Percentiles rank a stretch among this genome's conserved stretches.
Conservation (phyloP, 1,140 invertebrate species). For the Zeugodacus cucurbitae region DNA sequence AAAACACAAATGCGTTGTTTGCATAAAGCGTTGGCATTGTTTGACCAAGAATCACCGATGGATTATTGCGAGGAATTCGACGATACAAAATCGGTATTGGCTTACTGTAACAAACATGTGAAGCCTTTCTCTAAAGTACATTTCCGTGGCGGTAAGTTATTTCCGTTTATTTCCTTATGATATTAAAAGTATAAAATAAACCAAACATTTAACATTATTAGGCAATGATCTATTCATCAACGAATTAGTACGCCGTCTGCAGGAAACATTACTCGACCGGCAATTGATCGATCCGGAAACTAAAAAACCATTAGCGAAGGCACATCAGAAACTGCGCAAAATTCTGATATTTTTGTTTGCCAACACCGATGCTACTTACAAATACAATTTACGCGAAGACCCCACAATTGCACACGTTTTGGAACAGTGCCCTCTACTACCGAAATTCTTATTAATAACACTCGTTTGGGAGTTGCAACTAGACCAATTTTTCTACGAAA, state of each 20-base stretch:
- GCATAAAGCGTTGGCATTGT: conserved; percentile 42
- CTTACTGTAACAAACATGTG: conserved; percentile 46
- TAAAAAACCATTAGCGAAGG: conserved; percentile 28
- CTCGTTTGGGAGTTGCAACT: conserved; percentile 48
- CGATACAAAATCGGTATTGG: conserved; percentile 44
- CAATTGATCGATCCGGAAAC: conserved; percentile 42
- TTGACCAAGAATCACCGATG: conserved; percentile 44
- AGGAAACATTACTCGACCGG: conserved; percentile 44
- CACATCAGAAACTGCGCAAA: conserved; percentile 44
- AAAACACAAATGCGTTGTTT: conserved; percentile 45
- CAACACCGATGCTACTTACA: conserved; percentile 48
- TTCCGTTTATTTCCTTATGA: neutral
- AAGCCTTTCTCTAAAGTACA: conserved; percentile 46
- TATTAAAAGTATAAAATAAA: neutral
- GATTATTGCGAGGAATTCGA: conserved; percentile 50
- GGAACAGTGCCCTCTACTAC: conserved; percentile 46
- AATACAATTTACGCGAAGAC: conserved; percentile 47
- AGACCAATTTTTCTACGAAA: conserved; percentile 48
- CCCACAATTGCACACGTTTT: conserved; percentile 45
- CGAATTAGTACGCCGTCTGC: conserved; percentile 37
- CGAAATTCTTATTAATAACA: conserved; percentile 47
- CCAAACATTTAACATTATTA: conserved; percentile 20
- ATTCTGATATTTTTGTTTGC: conserved; percentile 47
- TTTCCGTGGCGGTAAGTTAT: conserved; percentile 46
- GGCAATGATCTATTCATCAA: conserved; percentile 50